phyloP scores from a whole-genome alignment of 2,888 invertebrate genomes.

The Glyphotaelius pellucidus region DNA sequence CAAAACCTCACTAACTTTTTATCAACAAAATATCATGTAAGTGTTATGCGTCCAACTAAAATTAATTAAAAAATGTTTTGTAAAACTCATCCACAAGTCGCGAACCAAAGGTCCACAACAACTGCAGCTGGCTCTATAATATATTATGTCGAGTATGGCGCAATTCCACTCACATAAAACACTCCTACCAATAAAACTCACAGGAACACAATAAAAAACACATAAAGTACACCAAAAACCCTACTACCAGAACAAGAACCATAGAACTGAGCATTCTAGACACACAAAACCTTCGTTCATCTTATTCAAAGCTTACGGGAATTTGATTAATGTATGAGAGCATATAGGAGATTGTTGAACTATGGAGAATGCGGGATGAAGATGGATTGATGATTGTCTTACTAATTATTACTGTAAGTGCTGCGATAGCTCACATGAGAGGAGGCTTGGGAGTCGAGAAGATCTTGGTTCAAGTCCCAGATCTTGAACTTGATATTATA shows the following conservation, averaged over 20 bases:
- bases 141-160: neutral
- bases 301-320: neutral
- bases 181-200: neutral
- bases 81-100: neutral
- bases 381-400: neutral
- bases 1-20: too few relatives aligned
- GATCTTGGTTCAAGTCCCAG: too few relatives aligned
- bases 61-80: too few relatives aligned
- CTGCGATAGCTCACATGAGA: too few relatives aligned
- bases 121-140: neutral
- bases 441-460: too few relatives aligned
- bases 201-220: neutral
- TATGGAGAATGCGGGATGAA: neutral
- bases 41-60: too few relatives aligned
- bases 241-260: neutral
- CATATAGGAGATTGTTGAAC: neutral
- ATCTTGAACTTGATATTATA: too few relatives aligned
- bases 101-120: neutral
- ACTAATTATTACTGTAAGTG: too few relatives aligned
- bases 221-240: neutral
- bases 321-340: neutral
- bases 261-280: neutral
- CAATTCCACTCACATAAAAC: neutral
- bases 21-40: too few relatives aligned
- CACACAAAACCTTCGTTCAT: neutral